These are phyloP conservation scores for Hydrochoerus hydrochaeris DNA, from an alignment of 2,113 vertebrate genomes.

Conservation along the genomic window DNA sequence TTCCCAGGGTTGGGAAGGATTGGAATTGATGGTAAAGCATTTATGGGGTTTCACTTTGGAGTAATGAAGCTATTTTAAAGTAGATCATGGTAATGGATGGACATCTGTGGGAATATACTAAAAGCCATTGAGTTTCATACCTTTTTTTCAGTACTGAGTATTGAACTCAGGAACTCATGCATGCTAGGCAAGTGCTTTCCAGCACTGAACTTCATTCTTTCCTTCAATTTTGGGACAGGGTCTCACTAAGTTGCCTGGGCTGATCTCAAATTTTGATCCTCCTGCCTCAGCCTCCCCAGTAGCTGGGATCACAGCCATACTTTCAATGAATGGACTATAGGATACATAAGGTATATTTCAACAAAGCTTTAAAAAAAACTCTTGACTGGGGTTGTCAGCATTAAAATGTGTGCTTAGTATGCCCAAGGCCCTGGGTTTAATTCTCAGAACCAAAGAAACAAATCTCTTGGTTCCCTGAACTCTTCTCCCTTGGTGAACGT, in stretches of 20 bases:
- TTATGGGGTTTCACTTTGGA: not conserved
- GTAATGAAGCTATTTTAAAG: not conserved
- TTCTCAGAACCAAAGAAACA: not conserved
- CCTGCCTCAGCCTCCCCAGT: not conserved
- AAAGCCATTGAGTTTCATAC: not conserved
- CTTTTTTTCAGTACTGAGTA: not conserved
- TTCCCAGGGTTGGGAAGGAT: not conserved
- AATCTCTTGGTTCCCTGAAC: not conserved
- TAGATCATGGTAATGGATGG: not conserved
- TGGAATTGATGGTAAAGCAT: not conserved
- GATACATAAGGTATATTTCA: not conserved
- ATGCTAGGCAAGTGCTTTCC: not conserved
- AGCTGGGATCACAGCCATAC: not conserved
- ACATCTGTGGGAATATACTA: not conserved
- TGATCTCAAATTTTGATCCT: not conserved
- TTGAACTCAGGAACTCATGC: not conserved
- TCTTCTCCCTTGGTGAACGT: not conserved
- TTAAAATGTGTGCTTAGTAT: not conserved
- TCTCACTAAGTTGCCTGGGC: not conserved
- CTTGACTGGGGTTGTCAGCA: not conserved
- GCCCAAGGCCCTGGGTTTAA: not conserved
- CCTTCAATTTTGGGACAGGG: not conserved
- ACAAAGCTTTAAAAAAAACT: not conserved
- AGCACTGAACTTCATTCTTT: not conserved
- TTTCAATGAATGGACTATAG: not conserved